Evolutionary conservation across 2,888 invertebrate species (phyloP), one percentile per base, ranked within the genome.

Genomic region (Orthonevra nobilis): DNA sequence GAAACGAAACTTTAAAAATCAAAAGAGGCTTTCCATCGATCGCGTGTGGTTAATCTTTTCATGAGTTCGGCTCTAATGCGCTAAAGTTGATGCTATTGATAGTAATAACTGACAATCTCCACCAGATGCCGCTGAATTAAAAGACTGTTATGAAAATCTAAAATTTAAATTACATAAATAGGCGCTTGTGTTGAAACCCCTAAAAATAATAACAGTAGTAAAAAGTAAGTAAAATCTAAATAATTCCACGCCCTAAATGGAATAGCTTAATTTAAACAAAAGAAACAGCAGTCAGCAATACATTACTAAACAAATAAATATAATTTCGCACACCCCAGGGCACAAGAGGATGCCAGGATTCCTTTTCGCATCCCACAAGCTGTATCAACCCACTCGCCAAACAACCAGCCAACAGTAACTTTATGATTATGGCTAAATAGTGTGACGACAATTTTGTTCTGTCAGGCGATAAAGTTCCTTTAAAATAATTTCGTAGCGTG

Each of bases 401-500:
- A 50, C 26, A 63, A 63, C 9, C 48, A 20, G 60, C 48, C 48
- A 69, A n/a, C n/a, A n/a, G n/a, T n/a, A n/a, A 58, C 69, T 69
- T 69, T 69, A 69, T 50, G 69, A 69, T 69, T 58, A 50, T 60
- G 50, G 58, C 50, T 48, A 69, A 69, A 60, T 50, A 69, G 69
- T 69, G 42, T 58, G 69, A 60, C 40, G 58, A 50, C 48, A 69
- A 42, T 50, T 58, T 69, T 28, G 50, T 34, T 48, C 58, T 12
- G 58, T 50, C 58, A 10, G 15, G 58, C 58, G 42, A 40, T 69
- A 69, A 69, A 58, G 58, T 69, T 69, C 40, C 69, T 50, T n/a
- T 48, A 69, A 69, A 69, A 69, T 69, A 50, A 69, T 69, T 60
- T 42, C 40, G 69, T 50, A 26, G 36, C 40, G 58, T 58, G 40